Base-by-base conservation (phyloP, 2,797 vertebrate species). In the Rhinichthys osculus region DNA sequence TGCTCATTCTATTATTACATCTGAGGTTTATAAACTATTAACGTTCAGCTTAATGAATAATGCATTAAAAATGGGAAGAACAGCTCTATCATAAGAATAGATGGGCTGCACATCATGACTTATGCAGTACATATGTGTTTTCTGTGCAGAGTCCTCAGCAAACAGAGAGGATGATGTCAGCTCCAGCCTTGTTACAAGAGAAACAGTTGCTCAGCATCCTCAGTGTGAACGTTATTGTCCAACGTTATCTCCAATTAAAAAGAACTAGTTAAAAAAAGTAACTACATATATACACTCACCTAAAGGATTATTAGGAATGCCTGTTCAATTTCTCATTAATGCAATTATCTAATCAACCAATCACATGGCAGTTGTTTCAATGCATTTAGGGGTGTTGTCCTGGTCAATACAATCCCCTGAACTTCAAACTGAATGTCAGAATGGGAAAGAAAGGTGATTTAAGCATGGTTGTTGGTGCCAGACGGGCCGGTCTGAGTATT, bases 161-260 rank as follows among this genome's bases (percentile, higher is more conserved):
- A 99, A 99, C 30, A 99, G 96, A 33, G 98, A 98, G 50, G 97
- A 99, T 30, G 92, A 99, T 98, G 92, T 98, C 97, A 89, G 99
- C 98, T 0, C 97, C 97, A 0, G 96, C 97, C 10, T 96, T 95
- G 10, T 98, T 99, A 90, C 92, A 97, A 42, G 97, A 97, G 3
- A 98, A 96, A 87, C 97, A 99, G 27, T 97, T 99, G 50, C 97
- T 97, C 97, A 0, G 97, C 99, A 89, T 99, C 97, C 94, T 99
- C 97, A 84, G 97, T 98, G 91, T 97, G 98, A 88, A 99, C 97
- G 11, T 98, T 98, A 92, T 97, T 98, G 93, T 83, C 90, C 30
- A 30, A 30, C 30, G 30, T 92, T 82, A 21, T 66, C 21, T 57
- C 30, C 52, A 27, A 42, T n/a, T 62, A 23, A 50, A 50, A 5